Evolutionary conservation across 2,113 vertebrate genomes (phyloP), one percentile per base, ranked within the genome.

Genomic region (Gambusia affinis): DNA sequence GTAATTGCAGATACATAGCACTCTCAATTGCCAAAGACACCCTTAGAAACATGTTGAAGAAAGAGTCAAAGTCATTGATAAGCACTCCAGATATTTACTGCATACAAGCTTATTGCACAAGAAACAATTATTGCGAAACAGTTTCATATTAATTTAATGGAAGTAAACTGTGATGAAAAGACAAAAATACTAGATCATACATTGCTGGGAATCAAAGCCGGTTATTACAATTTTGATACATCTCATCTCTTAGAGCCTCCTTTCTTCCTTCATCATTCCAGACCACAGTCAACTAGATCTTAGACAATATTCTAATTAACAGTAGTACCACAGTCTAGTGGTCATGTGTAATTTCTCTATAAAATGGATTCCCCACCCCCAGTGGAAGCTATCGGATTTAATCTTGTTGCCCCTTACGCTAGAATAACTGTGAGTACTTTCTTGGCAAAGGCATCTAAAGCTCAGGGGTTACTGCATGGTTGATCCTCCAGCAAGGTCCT

Each of bases 381-480:
- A 70, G 82, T 81, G 78, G 83, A 88, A 81, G 80, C 85, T 79
- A 86, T 92, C 92, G 93, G 93, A 65, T 90, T 83, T 87, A 90
- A 91, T 91, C 84, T 68, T 80, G 90, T 91, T 84, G 88, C 79
- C 94, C 95, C 95, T 95, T 94, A 94, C 88, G 87, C 94, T 95
- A 95, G 94, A 96, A 95, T 95, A 96, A 96, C 94, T 92, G 88
- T 94, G 92, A 95, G 93, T 96, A 94, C 95, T 93, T 94, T 96
- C 95, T 95, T 92, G 92, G 93, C 94, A 95, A 94, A 95, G 93
- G 79, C 86, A 54, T 81, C 77, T 71, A 82, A 87, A 89, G 90
- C 94, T 93, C 94, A 94, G 94, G 92, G 96, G 95, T 96, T 96
- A 96, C 94, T 95, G 96, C 96, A 96, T 96, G 95, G 95, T 96